Base-by-base conservation (phyloP, 2,797 vertebrate genomes). In the Rhynchotus rufescens region DNA sequence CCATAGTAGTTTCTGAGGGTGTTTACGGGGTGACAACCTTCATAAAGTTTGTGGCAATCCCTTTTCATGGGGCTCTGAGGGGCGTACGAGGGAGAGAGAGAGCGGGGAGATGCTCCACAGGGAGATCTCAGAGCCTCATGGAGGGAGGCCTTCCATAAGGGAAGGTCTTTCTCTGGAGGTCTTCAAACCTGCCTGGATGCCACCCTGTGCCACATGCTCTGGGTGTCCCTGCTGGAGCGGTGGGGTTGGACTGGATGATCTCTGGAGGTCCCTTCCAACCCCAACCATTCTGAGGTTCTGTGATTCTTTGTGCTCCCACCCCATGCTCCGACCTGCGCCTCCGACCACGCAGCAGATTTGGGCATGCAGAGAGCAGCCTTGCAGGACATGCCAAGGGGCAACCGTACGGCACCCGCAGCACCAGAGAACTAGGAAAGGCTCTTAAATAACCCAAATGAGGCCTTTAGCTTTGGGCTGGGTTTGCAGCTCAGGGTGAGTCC, bases 321-420 rank as follows among this genome's bases (percentile, higher is more conserved):
- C 45, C 45, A 6, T 12, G 45, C 45, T 22, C 45, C 10, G 5
- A 47, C 45, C 45, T 47, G 45, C 10, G 10, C 45, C 45, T 12
- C 45, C 5, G 21, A 12, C 45, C 21, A 47, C 11, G 45, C 21
- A 15, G 64, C 30, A 15, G 64, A 44, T 23, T 10, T 2, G 3
- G 4, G 10, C 40, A 17, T 0, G 0, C 59, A 80, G 59, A 72
- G 22, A 19, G 6, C 2, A 0, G 0, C 11, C 7, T 73, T 7
- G 6, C 6, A 2, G 6, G 20, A 47, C n/a, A 12, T 14, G 65
- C 44, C 14, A 5, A 15, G 25, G 26, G 8, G 15, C 28, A 56
- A 42, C 40, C 7, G 2, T 12, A 22, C 6, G 45, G 25, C 14
- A 59, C 13, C 30, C 0, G 0, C 34, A 2, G 45, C 32, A 23